Base-by-base conservation (phyloP, 2,797 vertebrate genomes). In the Amniataba percoides region DNA sequence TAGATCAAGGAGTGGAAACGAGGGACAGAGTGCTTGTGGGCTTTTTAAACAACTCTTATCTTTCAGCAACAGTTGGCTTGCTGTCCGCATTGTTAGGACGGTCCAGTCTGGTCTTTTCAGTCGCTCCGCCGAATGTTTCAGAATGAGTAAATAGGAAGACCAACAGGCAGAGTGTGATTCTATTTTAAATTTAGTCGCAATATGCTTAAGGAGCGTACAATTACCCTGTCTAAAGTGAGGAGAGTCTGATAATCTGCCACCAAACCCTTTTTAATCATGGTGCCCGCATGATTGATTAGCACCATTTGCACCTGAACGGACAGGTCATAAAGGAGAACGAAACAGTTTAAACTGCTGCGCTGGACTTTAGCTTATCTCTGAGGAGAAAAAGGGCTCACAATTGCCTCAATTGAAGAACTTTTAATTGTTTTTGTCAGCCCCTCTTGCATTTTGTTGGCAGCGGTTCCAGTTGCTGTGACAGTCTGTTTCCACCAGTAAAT, bases 281-380 rank as follows among this genome's bases (percentile, higher is more conserved):
- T 84, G 80, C 66, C 90, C 19, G 55, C 61, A 64, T 92, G 93
- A 94, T 92, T 88, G 87, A 93, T 95, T 83, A 78, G 71, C 77
- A 71, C 77, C 77, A 81, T 89, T 90, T 86, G 71, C 62, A 75
- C 80, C 76, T 86, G 67, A 79, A 80, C 36, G 48, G 83, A 79
- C 71, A 52, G 74, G 85, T 75, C 70, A 62, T 83, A 86, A 87
- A 86, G 57, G 57, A 84, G 80, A 87, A 86, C 55, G 23, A 86
- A 87, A 87, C 80, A 55, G 56, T 89, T 89, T 90, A 83, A 87
- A 80, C 56, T 75, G 65, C 75, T 64, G 53, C 10, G 42, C 70
- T 61, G 62, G 60, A 83, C 71, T 77, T 74, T 53, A 63, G 23
- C 80, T 80, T 81, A 89, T 89, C 71, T 87, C 40, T 59, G 3